These are phyloP conservation scores for Sparus aurata DNA, from an alignment of 2,797 vertebrate species.

Conservation along the genomic window DNA sequence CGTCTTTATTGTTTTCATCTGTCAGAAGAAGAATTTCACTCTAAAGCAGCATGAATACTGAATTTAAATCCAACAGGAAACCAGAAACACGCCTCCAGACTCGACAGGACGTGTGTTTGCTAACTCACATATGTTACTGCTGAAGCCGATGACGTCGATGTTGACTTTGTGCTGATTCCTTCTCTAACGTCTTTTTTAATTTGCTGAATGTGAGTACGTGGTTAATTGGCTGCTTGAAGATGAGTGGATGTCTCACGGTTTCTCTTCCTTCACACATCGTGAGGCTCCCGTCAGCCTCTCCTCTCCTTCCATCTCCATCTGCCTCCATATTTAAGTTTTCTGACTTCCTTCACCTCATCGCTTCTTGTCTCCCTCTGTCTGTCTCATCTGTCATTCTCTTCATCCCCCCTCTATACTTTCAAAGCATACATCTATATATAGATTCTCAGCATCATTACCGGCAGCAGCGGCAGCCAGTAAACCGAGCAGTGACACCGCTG, in stretches of 20 bases:
- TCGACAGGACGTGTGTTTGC: no score
- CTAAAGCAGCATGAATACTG: no score
- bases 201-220: not conserved
- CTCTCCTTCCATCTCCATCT: slow-evolving; percentile 26
- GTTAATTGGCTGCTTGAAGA: not conserved
- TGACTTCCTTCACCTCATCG: slow-evolving; percentile 14
- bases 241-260: slow-evolving; percentile 14
- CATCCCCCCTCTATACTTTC: slow-evolving; percentile 17
- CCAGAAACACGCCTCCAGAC: no score
- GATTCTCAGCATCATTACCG: slow-evolving; percentile 49
- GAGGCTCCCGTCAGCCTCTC: slow-evolving; percentile 7
- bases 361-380: not conserved
- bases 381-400: slow-evolving; percentile 16
- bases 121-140: no score
- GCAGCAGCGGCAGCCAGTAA: slow-evolving; percentile 24
- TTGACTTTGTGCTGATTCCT: no score
- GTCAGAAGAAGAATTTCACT: no score
- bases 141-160: no score
- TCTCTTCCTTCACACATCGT: slow-evolving; percentile 37
- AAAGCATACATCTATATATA: slow-evolving; percentile 51
- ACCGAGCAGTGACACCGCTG: slow-evolving; percentile 7
- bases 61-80: no score
- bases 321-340: slow-evolving; percentile 28
- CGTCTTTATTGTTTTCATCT: no score
- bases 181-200: no score